Percentiles rank a stretch among this genome's conserved stretches.
Evolutionary conservation across 2,113 vertebrate genomes (phyloP).

Genomic region (Ailuropoda melanoleuca): DNA sequence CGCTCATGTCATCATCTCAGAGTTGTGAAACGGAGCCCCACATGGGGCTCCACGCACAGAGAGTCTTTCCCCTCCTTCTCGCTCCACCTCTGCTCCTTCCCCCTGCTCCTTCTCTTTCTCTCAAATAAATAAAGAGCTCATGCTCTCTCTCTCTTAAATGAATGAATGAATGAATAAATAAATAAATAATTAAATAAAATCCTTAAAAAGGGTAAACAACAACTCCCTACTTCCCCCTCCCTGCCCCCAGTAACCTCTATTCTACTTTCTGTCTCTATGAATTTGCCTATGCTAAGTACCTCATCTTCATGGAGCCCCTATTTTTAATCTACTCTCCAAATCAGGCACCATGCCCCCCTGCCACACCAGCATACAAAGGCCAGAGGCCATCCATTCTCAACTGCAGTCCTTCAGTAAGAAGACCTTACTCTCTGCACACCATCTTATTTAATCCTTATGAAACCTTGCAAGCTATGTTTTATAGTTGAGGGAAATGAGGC

Average conservation of each 20-base stretch:
- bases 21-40: not conserved
- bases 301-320: not conserved
- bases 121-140: too few species aligned
- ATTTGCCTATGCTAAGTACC: not conserved
- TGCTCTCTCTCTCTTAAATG: too few species aligned
- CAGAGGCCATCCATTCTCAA: not conserved
- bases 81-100: too few species aligned
- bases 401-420: not conserved
- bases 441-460: not conserved
- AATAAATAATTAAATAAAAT: too few species aligned
- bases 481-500: not conserved
- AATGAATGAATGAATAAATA: not conserved
- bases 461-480: not conserved
- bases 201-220: not conserved
- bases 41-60: rapidly evolving
- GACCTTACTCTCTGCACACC: not conserved
- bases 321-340: not conserved
- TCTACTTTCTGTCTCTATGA: not conserved
- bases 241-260: not conserved
- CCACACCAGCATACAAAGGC: not conserved
- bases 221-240: not conserved
- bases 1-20: not conserved
- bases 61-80: not conserved
- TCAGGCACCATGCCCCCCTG: rapidly evolving
- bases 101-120: not conserved